phyloP scores from a whole-genome alignment of 1,140 invertebrate genomes.

The Drosophila guanche region DNA sequence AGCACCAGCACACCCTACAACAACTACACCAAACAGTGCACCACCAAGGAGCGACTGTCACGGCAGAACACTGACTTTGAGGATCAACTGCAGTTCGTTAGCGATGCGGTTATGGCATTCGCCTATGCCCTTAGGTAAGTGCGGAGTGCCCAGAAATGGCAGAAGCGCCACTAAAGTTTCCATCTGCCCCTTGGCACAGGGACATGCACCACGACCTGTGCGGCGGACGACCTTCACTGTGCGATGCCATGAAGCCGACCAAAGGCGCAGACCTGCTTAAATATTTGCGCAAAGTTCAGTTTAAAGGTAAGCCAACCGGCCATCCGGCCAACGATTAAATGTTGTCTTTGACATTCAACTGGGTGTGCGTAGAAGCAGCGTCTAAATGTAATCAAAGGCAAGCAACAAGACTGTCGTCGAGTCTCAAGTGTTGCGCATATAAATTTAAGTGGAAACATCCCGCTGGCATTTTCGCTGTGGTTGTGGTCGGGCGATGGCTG shows the following conservation, averaged over 20 bases:
- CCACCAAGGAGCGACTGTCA: slow-evolving; percentile 88
- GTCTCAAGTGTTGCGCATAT: slow-evolving; percentile 61
- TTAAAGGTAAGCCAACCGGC: slow-evolving; percentile 87
- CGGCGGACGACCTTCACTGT: slow-evolving; percentile 89
- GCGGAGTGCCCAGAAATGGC: neutral
- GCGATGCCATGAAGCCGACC: slow-evolving; percentile 93
- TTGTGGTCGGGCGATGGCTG: slow-evolving; percentile 2
- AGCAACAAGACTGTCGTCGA: neutral
- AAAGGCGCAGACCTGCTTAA: slow-evolving; percentile 92
- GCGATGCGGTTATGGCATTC: slow-evolving; percentile 96
- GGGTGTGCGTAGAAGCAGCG: neutral
- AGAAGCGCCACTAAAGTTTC: neutral
- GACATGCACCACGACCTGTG: slow-evolving; percentile 94
- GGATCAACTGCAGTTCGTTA: slow-evolving; percentile 95
- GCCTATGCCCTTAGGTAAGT: slow-evolving; percentile 92
- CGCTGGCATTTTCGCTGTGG: neutral
- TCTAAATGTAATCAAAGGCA: neutral
- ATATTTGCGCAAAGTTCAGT: slow-evolving; percentile 92
- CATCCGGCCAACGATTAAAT: neutral
- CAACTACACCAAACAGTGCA: slow-evolving; percentile 88
- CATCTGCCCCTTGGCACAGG: slow-evolving; percentile 82
- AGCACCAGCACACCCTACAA: slow-evolving; percentile 92
- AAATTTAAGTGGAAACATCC: slow-evolving; percentile 62
- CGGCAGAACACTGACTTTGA: slow-evolving; percentile 92
- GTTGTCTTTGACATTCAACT: neutral